Evolutionary conservation across 2,888 invertebrate genomes (phyloP), one percentile per base, ranked within the genome.

Genomic region (Euplagia quadripunctaria): DNA sequence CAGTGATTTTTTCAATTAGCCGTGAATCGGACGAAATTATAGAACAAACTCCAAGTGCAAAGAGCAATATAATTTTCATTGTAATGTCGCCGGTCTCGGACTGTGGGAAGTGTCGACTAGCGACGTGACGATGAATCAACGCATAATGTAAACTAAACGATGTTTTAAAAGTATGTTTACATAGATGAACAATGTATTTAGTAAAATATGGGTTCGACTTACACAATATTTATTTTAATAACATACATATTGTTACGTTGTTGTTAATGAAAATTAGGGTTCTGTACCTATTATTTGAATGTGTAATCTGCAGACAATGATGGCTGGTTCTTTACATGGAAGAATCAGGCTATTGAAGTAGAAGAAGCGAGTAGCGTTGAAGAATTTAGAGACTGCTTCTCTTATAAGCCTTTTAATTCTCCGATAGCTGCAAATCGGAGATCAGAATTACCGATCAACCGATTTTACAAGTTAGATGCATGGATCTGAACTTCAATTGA

Each of bases 91-190:
- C 85, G 81, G 78, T 79, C 84, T 74, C 71, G 72, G 75, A 72
- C 76, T 73, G 81, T 75, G 82, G 79, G 71, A 55, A 81, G 79
- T 66, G 73, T 70, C 78, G 85, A 94, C 92, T 94, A 92, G 84
- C 78, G 71, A 74, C 79, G 85, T 83, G 80, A 77, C 82, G 83
- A 83, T 90, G 86, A 84, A 84, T 84, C 81, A 86, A 82, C 75
- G 83, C 79, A 83, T 82, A 91, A 93, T 85, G 91, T 91, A 91
- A 93, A 91, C 91, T 89, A 79, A 73, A 51, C 46, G 78, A 84
- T 92, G 93, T 92, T 93, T 88, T 89, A 85, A 88, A 86, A 90
- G 89, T 85, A 86, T 89, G 85, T 88, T 82, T 82, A 80, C 73
- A 77, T 79, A 85, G 80, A 83, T 81, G 88, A 87, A 92, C 90